Base-by-base conservation (phyloP, 2,888 invertebrate genomes). In the Eristalinus sepulchralis region DNA sequence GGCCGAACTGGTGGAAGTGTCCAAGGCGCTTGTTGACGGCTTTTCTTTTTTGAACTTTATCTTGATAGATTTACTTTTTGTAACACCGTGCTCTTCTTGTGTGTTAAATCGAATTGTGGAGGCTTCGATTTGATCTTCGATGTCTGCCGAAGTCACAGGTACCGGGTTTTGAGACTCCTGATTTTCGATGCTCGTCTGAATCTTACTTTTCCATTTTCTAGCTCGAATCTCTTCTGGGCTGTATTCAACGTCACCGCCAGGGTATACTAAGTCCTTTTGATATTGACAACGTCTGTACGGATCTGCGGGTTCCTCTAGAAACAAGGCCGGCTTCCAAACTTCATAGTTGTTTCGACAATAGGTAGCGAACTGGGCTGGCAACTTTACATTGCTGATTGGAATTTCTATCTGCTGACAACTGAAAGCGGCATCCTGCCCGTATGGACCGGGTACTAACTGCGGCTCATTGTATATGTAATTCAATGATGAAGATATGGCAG, bases 271-370 rank as follows among this genome's bases (percentile, higher is more conserved):
- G 24, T 90, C 87, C 81, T 92, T 92, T 53, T 91, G 90, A 89
- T 93, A 93, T 60, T 91, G 90, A 72, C 93, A 93, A 8, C 90
- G 86, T n/a, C 90, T 91, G 71, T 91, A 90, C 1, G 92, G 91
- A 88, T 93, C 93, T 24, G 90, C 91, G 0, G 93, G 92, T 80
- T 93, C 93, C 63, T 93, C 93, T 1, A 93, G 84, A 53, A 90
- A 92, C 20, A 93, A 81, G 2, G 91, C 91, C n/a, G 92, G 92
- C 78, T 91, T 91, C 93, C 93, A 93, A 22, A 91, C 91, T 83
- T 93, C 93, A 80, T 91, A 91, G 76, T 92, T 92, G 83, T 92
- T 93, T 20, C 90, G 90, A 17, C 91, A 91, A 73, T 89, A 90
- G 0, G 90, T 88, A 36, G 92, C 89, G 88, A 93, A 93, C 83